Evolutionary conservation across 2,113 vertebrate genomes (phyloP).

Genomic region (Danionella cerebrum): DNA sequence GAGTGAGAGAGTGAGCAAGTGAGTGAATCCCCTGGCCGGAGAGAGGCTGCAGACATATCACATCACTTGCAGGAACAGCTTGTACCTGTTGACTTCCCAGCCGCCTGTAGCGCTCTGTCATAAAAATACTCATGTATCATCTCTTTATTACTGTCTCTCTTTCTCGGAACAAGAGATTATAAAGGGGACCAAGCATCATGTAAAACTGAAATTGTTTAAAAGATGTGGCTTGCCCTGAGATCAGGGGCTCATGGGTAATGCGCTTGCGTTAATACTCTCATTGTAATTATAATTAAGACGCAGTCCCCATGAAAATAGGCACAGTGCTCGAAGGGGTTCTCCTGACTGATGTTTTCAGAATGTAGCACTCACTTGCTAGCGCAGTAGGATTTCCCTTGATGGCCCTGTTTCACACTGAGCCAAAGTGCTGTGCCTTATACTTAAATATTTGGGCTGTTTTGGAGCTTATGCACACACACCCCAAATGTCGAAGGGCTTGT

Average conservation of each 20-base stretch:
- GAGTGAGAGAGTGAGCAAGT: not conserved
- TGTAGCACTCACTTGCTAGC: not conserved
- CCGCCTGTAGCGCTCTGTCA: slow-evolving; percentile 18
- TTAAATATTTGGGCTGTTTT: slow-evolving; percentile 16
- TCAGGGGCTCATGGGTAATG: not conserved
- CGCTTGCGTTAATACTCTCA: not conserved
- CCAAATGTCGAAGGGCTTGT: slow-evolving; percentile 50
- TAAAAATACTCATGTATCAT: slow-evolving; percentile 16
- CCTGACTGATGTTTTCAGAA: slow-evolving; percentile 1
- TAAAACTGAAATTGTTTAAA: too few relatives aligned
- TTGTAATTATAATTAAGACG: slow-evolving; percentile 33
- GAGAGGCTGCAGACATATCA: slow-evolving; percentile 21
- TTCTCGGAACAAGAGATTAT: not conserved
- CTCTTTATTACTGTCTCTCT: not conserved
- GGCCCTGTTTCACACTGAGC: not conserved
- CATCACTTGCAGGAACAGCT: slow-evolving; percentile 30
- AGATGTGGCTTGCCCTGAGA: not conserved
- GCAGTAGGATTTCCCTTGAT: slow-evolving; percentile 2
- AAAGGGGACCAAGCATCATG: too few relatives aligned
- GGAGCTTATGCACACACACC: not conserved
- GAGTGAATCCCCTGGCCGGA: slow-evolving; percentile 25
- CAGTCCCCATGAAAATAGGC: slow-evolving; percentile 24
- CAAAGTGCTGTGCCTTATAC: slow-evolving; percentile 14
- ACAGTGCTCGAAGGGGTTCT: slow-evolving; percentile 5
- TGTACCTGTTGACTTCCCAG: slow-evolving; percentile 38